A percentile compares a stretch with the other conserved stretches of the same genome.
Conservation (phyloP, 2,113 vertebrate species). For the Columbina picui region DNA sequence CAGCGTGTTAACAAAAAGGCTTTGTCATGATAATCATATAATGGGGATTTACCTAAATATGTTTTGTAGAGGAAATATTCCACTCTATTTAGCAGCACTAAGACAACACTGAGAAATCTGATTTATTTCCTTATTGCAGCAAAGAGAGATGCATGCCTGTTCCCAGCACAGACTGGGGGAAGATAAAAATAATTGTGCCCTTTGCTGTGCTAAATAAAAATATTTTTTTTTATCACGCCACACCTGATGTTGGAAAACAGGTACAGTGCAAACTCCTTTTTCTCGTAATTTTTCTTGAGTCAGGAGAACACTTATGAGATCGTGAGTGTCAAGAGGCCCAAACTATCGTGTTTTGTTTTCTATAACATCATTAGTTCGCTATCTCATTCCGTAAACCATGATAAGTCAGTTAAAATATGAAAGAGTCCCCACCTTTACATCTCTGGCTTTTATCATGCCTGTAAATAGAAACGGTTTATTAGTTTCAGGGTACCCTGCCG, state of each 20-base stretch:
- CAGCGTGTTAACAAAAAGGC: not conserved
- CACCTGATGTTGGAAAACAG: not conserved
- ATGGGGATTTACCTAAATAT: not conserved
- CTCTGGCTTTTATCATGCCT: not conserved
- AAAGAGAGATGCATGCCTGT: not conserved
- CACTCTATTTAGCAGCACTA: not conserved
- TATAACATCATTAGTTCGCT: not conserved
- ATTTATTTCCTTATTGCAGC: not conserved
- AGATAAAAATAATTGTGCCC: fast-evolving
- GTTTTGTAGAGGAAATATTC: not conserved
- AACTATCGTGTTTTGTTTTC: not conserved
- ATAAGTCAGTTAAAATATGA: not conserved
- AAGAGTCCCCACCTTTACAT: not conserved
- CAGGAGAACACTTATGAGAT: not conserved
- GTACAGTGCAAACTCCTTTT: not conserved
- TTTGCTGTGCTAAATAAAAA: not conserved
- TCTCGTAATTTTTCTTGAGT: not conserved
- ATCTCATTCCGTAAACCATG: not conserved
- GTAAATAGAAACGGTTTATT: fast-evolving
- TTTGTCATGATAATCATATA: not conserved
- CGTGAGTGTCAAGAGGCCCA: fast-evolving
- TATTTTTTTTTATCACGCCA: not conserved
- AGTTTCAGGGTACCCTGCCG: not conserved
- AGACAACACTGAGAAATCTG: not conserved
- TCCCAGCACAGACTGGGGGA: not conserved